A percentile compares a stretch with the other conserved stretches of the same genome.
These are phyloP conservation scores for Xyrauchen texanus DNA, from an alignment of 2,113 vertebrate species.

Conservation along the genomic window DNA sequence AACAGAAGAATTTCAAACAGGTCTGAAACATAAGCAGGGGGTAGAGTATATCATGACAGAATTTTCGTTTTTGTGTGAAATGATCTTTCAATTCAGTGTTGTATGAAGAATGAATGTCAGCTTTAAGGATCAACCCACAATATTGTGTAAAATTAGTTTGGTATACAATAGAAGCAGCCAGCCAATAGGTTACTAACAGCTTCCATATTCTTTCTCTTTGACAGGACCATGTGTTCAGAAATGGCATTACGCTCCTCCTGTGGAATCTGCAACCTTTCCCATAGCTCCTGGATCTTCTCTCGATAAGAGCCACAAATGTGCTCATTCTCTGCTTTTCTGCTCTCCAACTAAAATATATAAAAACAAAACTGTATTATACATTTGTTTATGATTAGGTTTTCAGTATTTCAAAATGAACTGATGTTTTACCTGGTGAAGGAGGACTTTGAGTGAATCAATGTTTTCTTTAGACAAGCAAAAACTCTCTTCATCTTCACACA, in stretches of 20 bases:
- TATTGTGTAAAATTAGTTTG: no score
- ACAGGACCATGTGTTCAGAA: slow-evolving; percentile 69
- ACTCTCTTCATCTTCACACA: slow-evolving; percentile 82
- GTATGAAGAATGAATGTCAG: no score
- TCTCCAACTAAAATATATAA: slow-evolving; percentile 77
- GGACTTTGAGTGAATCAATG: slow-evolving; percentile 77
- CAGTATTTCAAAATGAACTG: background rate
- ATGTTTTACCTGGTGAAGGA: slow-evolving; percentile 79
- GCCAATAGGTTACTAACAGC: slow-evolving; percentile 74
- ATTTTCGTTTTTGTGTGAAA: no score
- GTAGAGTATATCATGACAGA: no score
- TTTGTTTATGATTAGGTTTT: background rate
- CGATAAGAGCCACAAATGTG: slow-evolving; percentile 72
- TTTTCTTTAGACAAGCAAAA: slow-evolving; percentile 89
- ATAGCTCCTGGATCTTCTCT: slow-evolving; percentile 79
- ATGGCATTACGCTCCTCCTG: slow-evolving; percentile 78
- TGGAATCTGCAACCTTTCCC: slow-evolving; percentile 82
- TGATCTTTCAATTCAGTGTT: no score
- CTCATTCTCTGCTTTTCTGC: slow-evolving; percentile 75
- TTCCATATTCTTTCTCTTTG: slow-evolving; percentile 74
- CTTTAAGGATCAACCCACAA: no score
- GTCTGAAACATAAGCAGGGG: no score
- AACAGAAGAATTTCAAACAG: no score
- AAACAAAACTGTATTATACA: background rate
- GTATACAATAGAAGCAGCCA: background rate